Evolutionary conservation across 2,888 invertebrate species (phyloP).

Genomic region (Phalangium opilio): DNA sequence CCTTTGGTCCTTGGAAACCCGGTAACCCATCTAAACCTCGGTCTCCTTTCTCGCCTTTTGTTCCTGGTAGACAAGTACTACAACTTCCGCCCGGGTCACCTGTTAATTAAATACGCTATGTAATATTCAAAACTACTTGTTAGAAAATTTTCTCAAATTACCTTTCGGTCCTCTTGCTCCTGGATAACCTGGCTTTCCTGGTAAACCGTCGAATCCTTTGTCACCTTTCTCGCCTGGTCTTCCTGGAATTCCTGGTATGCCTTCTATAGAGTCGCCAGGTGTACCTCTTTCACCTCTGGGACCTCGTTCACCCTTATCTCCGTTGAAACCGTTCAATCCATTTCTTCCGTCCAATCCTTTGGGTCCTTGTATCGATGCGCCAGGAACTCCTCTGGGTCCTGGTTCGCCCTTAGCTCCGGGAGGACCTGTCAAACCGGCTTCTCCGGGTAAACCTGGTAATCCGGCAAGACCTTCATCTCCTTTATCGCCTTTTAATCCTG

Average conservation of each 20-base stretch:
- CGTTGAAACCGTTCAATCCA: conserved; percentile 36
- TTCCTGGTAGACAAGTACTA: conserved; percentile 15
- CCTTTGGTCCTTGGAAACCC: conserved; percentile 16
- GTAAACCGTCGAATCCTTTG: conserved; percentile 54
- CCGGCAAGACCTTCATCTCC: conserved; percentile 47
- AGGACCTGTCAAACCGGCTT: conserved; percentile 66
- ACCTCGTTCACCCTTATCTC: conserved; percentile 33
- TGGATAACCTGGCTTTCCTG: conserved; percentile 43
- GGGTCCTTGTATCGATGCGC: conserved; percentile 15
- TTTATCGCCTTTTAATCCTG: conserved; percentile 37
- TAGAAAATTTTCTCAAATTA: background rate
- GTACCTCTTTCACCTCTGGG: conserved; percentile 20
- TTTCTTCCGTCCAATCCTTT: conserved; percentile 19
- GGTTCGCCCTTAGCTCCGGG: conserved; percentile 51
- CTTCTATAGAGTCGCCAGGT: conserved; percentile 19
- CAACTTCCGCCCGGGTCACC: conserved; percentile 20
- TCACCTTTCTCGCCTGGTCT: conserved; percentile 63
- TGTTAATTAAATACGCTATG: conserved; percentile 1
- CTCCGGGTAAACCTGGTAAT: conserved; percentile 39
- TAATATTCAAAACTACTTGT: background rate
- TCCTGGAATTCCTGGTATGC: conserved; percentile 46
- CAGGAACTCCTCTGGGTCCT: conserved; percentile 18
- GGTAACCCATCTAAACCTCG: conserved; percentile 17
- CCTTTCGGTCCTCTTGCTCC: background rate
- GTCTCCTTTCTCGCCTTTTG: conserved; percentile 39